phyloP scores from a whole-genome alignment of 2,797 vertebrate genomes.

The Mionectes olivaceus region DNA sequence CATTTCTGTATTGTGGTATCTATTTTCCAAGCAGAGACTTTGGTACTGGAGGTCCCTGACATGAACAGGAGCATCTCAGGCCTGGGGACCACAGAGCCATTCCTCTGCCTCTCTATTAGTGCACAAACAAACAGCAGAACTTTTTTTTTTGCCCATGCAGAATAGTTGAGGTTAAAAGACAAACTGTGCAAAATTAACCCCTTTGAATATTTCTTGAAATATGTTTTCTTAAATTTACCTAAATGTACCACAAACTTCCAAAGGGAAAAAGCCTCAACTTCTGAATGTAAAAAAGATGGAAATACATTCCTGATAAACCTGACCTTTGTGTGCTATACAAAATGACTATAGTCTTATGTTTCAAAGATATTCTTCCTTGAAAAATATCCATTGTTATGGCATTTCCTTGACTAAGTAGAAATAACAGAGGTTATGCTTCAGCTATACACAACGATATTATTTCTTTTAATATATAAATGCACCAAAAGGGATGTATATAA shows the following conservation, averaged over 20 bases:
- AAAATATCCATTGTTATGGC: conserved; percentile 45
- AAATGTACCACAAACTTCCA: conserved; percentile 29
- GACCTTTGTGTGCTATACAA: neutral
- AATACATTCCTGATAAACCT: conserved; percentile 40
- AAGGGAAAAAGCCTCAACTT: conserved; percentile 20
- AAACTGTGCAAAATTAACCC: neutral
- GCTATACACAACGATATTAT: conserved; percentile 57
- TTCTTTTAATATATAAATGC: conserved; percentile 68
- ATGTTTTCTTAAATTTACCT: neutral
- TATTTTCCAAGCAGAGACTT: neutral
- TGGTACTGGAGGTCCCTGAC: neutral
- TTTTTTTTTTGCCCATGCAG: neutral
- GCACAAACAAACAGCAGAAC: neutral
- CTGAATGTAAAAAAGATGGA: conserved; percentile 40
- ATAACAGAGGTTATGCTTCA: conserved; percentile 50
- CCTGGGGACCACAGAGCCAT: neutral
- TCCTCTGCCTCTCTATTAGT: neutral
- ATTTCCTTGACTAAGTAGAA: conserved; percentile 55
- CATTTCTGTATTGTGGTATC: neutral
- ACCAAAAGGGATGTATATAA: conserved; percentile 50
- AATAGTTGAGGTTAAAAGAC: neutral
- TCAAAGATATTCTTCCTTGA: conserved; percentile 45
- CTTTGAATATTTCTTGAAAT: neutral
- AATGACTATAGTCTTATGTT: conserved; percentile 17
- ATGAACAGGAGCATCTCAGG: accelerated